Conservation (phyloP, 2,888 invertebrate species). For the Lasioglossum malachurum region DNA sequence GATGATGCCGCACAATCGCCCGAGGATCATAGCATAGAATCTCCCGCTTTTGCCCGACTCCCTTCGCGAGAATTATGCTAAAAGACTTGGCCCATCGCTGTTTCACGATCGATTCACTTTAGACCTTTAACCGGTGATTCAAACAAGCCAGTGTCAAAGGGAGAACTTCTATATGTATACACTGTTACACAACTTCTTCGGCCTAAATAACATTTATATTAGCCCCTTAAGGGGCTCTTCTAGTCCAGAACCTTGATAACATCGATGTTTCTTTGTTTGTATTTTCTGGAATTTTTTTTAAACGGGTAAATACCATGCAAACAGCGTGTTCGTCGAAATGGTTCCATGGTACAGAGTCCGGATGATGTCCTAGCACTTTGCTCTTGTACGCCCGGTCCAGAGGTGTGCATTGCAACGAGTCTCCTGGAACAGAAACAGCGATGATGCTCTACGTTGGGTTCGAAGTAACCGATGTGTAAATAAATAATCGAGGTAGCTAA, state of each 20-base stretch:
- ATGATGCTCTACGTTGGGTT: slow-evolving; percentile 2
- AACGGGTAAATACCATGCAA: slow-evolving; percentile 91
- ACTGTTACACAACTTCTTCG: too few relatives aligned
- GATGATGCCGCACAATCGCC: not conserved
- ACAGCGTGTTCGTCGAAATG: slow-evolving; percentile 98
- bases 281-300: too few relatives aligned
- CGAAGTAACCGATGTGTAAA: not conserved
- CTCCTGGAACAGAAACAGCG: slow-evolving; percentile 87
- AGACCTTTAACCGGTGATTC: not conserved
- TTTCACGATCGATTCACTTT: not conserved
- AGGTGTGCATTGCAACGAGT: slow-evolving; percentile 94
- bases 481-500: too few relatives aligned
- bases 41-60: not conserved
- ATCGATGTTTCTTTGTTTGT: too few relatives aligned
- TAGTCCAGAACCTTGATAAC: too few relatives aligned
- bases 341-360: slow-evolving; percentile 94
- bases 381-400: slow-evolving; percentile 97
- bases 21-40: not conserved
- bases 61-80: not conserved
- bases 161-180: too few relatives aligned
- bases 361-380: slow-evolving; percentile 97
- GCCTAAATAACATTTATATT: too few relatives aligned
- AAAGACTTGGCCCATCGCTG: not conserved
- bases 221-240: too few relatives aligned
- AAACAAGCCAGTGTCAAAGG: too few relatives aligned